Evolutionary conservation across 2,797 vertebrate species (phyloP).

Genomic region (Percopsis omiscomaycus): DNA sequence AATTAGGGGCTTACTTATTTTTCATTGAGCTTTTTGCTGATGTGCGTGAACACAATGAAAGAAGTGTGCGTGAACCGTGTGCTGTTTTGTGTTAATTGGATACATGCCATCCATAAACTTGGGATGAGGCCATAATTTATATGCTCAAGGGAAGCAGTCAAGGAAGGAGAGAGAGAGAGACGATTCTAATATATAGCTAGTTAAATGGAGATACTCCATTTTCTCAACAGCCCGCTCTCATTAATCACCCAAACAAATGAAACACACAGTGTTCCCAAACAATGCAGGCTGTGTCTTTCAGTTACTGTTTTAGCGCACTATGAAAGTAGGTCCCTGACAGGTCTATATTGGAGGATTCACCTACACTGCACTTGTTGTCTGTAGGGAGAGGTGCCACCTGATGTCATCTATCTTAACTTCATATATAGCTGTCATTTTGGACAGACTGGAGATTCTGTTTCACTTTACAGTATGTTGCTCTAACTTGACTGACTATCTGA

Average conservation of each 20-base stretch:
- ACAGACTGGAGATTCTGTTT: too few relatives aligned
- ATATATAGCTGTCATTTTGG: too few relatives aligned
- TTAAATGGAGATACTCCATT: conserved; percentile 58
- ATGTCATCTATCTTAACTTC: too few relatives aligned
- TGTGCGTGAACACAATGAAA: not conserved
- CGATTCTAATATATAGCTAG: conserved; percentile 59
- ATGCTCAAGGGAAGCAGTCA: conserved; percentile 28
- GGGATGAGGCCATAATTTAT: conserved; percentile 47
- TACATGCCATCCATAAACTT: conserved; percentile 63
- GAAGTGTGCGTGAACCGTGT: conserved; percentile 4
- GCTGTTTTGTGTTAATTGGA: conserved; percentile 50
- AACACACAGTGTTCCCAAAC: conserved; percentile 47
- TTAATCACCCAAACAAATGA: conserved; percentile 74
- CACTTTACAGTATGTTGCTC: too few relatives aligned
- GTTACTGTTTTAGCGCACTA: conserved; percentile 8
- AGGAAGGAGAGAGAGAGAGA: conserved; percentile 21
- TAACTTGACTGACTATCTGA: too few relatives aligned
- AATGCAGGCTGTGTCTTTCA: not conserved
- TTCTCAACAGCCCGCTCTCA: conserved; percentile 51
- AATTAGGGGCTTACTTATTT: conserved; percentile 15
- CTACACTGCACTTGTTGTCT: too few relatives aligned
- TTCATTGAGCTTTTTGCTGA: not conserved
- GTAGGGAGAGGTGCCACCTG: too few relatives aligned
- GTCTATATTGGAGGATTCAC: conserved; percentile 12
- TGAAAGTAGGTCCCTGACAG: not conserved